Evolutionary conservation across 2,888 invertebrate genomes (phyloP), one percentile per base, ranked within the genome.

Genomic region (Fragum whitleyi): DNA sequence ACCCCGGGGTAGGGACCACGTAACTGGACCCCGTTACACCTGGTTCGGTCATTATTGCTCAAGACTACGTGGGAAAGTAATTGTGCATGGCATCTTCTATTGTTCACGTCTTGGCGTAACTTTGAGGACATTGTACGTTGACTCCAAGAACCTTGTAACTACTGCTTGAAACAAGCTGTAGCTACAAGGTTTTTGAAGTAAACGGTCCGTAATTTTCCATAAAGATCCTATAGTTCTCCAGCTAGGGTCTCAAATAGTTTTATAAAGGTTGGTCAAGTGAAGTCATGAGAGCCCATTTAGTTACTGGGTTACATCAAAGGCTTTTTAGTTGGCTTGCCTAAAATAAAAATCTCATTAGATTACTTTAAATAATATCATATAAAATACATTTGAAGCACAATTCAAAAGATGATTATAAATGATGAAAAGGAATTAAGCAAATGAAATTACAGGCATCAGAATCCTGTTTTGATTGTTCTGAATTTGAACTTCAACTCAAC

Each of bases 11-110:
- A 65, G 19, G 62, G 39, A 55, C 75, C 76, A 68, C 75, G 81
- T 78, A 81, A 81, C 67, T 47, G 53, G 81, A 81, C 69, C 75
- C 72, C 67, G 51, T 78, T 81, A 81, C 81, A 81, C 81, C 81
- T 81, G 81, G 81, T 75, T 81, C 32, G 72, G 71, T 77, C 77
- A 81, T 75, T 70, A 77, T 81, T 77, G 77, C 77, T 75, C 55
- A 75, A 81, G 77, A 74, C 51, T 57, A 23, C 75, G 81, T 74
- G 81, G 75, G 75, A 81, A 78, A 81, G 74, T 67, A 29, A 62
- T 39, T 36, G 73, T 62, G 61, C 72, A 61, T 39, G 72, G 26
- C 72, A 61, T n/a, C 23, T 6, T 39, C 72, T 26, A 72, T 61
- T 61, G 61, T 61, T 61, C 32, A 32, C 32, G 9, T n/a, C 61